Evolutionary conservation across 2,113 vertebrate genomes (phyloP), one percentile per base, ranked within the genome.

Genomic region (Atherinomorus stipes): DNA sequence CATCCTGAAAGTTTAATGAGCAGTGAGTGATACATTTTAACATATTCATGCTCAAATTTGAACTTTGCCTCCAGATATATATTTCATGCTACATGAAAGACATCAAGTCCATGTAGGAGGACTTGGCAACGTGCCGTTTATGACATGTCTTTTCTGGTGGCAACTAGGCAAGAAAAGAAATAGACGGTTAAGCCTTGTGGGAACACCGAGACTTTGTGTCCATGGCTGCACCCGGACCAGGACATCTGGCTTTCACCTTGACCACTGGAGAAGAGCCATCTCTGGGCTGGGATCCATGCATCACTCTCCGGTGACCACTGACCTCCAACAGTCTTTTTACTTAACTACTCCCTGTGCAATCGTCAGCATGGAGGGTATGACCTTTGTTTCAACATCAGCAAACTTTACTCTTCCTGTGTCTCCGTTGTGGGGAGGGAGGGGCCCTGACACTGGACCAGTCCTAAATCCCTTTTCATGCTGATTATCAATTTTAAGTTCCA

Each of bases 211-310:
- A 57, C 77, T 78, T 68, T 65, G 72, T 83, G 84, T 81, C 51
- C 22, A 7, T 21, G 49, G 50, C 76, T 89, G 76, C 64, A 78
- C 59, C 9, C 37, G 1, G 19, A 73, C 80, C 89, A 86, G 79
- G 83, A 72, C 77, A 64, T 74, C 66, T 64, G 64, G 65, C 75
- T 81, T 69, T 90, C 90, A 93, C 92, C 90, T 94, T 93, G 86
- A 77, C 87, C 76, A 47, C 7, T 83, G 77, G 77, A 86, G 63
- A 70, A 57, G 66, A 80, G 80, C 77, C 73, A 88, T 84, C 25
- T 74, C 78, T 83, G 85, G 83, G 86, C 86, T 13, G 18, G 45
- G 56, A 76, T 88, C 83, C 88, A 90, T 90, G 69, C 78, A 89
- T 90, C 85, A 83, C 78, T 88, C 89, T 85, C 88, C 65, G 74